Conservation (phyloP, 2,113 vertebrate genomes). For the Cyprinodon variegatus region DNA sequence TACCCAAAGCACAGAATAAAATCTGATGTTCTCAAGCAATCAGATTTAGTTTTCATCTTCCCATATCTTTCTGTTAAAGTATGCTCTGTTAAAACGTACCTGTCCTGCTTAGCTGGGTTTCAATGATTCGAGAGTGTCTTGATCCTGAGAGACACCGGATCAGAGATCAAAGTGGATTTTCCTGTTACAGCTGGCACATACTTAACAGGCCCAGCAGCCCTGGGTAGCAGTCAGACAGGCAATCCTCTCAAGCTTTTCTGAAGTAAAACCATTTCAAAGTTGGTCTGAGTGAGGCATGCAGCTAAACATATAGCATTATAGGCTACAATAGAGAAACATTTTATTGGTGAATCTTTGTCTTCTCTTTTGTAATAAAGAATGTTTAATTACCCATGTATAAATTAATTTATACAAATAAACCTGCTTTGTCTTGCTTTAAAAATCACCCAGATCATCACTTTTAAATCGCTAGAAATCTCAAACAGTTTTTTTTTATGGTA, state of each 20-base stretch:
- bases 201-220: background rate
- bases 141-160: constrained; percentile 2
- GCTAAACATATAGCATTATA: background rate
- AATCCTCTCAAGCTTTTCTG: background rate
- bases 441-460: too few species aligned
- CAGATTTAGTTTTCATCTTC: background rate
- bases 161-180: constrained; percentile 9
- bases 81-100: background rate
- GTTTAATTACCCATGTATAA: too few species aligned
- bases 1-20: background rate
- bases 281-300: background rate
- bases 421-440: too few species aligned
- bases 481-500: too few species aligned
- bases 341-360: background rate
- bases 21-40: background rate
- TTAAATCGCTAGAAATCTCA: too few species aligned
- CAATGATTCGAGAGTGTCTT: background rate
- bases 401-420: too few species aligned
- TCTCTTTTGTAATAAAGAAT: too few species aligned
- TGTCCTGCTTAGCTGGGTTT: background rate
- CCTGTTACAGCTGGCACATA: background rate
- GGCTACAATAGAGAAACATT: background rate
- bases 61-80: background rate
- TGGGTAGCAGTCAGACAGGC: background rate
- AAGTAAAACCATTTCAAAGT: background rate